Conservation (phyloP, 2,797 vertebrate species). For the Eleutherodactylus coqui region DNA sequence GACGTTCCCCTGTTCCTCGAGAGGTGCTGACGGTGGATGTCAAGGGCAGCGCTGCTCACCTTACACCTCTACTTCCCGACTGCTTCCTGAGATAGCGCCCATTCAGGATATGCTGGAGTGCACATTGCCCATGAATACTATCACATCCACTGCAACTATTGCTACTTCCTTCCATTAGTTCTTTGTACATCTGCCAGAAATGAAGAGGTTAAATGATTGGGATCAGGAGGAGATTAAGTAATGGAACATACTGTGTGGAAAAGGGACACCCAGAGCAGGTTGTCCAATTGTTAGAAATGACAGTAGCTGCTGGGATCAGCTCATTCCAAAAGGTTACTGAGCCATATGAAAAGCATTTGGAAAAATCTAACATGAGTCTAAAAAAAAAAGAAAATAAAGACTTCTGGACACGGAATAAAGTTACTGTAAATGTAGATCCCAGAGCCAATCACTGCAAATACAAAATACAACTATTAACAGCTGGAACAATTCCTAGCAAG, state of each 20-base stretch:
- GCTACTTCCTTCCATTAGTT: background rate
- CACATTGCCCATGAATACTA: background rate
- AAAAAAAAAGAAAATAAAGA: background rate
- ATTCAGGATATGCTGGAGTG: slow-evolving; percentile 21
- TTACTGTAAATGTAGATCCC: background rate
- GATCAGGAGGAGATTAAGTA: slow-evolving; percentile 23
- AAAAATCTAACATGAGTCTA: background rate
- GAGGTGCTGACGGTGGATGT: background rate
- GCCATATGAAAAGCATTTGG: background rate
- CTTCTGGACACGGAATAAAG: background rate
- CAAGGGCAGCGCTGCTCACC: background rate
- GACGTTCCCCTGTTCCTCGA: background rate
- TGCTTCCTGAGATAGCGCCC: slow-evolving; percentile 42
- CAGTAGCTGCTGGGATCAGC: background rate
- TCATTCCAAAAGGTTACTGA: background rate
- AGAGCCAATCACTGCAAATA: background rate
- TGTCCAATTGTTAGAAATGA: background rate
- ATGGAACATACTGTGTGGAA: slow-evolving; percentile 45
- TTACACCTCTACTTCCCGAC: background rate
- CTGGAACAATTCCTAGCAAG: too few species aligned
- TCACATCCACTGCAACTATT: background rate
- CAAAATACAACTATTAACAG: too few species aligned
- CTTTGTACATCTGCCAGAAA: slow-evolving; percentile 20
- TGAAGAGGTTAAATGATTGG: background rate
- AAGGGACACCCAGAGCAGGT: background rate